Conservation (phyloP, 2,113 vertebrate genomes). For the Hylia prasina region DNA sequence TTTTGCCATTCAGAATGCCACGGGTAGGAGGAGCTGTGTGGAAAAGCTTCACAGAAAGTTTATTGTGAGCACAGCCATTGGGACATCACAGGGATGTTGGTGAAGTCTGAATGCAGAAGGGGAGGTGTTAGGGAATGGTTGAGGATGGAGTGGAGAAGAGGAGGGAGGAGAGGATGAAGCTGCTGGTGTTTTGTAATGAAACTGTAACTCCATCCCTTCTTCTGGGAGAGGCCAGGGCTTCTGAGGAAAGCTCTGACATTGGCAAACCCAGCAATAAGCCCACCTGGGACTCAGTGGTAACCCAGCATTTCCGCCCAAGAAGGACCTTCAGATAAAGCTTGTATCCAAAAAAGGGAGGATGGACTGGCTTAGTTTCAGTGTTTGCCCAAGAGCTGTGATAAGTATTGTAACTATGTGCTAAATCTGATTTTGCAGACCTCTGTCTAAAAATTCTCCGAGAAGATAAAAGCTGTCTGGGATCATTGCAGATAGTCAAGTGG, state of each 20-base stretch:
- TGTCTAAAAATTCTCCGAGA: slow-evolving; percentile 77
- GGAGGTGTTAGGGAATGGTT: background rate
- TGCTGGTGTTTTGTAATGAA: background rate
- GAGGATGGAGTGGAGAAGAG: background rate
- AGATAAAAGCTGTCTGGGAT: slow-evolving; percentile 76
- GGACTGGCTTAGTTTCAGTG: background rate
- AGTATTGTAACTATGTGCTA: slow-evolving; percentile 30
- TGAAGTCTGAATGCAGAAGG: background rate
- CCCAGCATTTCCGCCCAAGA: background rate
- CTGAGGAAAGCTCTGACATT: background rate
- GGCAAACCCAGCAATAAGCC: background rate
- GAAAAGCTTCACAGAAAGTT: background rate
- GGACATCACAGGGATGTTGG: background rate
- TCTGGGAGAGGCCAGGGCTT: background rate
- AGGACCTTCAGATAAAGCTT: background rate
- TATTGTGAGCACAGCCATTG: background rate
- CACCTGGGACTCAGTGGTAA: slow-evolving; percentile 13
- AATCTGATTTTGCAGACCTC: slow-evolving; percentile 69
- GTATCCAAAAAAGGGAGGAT: background rate
- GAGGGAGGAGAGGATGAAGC: background rate
- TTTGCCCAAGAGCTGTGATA: slow-evolving; percentile 24
- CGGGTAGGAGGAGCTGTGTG: background rate
- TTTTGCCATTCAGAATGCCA: background rate
- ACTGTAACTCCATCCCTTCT: background rate
- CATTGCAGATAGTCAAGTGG: slow-evolving; percentile 75